A percentile compares a stretch with the other conserved stretches of the same genome.
phyloP scores from a whole-genome alignment of 2,888 invertebrate species.

The Strigamia maritima region DNA sequence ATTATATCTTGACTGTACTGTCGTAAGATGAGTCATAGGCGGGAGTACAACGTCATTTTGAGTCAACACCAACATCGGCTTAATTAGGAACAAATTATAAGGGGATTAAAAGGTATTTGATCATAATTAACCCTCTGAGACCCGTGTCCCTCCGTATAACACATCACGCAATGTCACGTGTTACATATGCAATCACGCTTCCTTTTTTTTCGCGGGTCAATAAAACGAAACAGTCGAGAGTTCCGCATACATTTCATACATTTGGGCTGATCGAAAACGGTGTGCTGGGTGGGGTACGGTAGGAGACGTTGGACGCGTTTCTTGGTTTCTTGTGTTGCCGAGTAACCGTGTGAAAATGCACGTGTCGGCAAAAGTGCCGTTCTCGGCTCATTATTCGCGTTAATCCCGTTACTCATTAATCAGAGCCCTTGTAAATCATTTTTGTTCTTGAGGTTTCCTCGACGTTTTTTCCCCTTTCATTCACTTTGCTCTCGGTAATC shows the following conservation, averaged over 20 bases:
- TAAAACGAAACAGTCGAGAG: too few relatives aligned
- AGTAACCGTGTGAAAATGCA: conserved; percentile 37
- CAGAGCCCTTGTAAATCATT: conserved; percentile 39
- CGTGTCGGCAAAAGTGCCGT: not conserved
- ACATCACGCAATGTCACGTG: conserved; percentile 19
- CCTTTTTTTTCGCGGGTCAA: not conserved
- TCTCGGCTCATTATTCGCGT: conserved; percentile 35
- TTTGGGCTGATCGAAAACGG: not conserved
- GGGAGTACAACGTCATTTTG: not conserved
- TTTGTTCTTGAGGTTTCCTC: conserved; percentile 6
- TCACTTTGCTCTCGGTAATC: not conserved
- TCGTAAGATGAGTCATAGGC: not conserved
- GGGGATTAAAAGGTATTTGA: conserved; percentile 34
- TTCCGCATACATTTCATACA: not conserved
- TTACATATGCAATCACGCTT: not conserved
- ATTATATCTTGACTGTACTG: not conserved
- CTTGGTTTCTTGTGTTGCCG: conserved; percentile 9
- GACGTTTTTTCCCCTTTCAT: not conserved
- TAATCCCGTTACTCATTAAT: conserved; percentile 37
- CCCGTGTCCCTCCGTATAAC: not conserved
- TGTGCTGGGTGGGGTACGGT: not conserved
- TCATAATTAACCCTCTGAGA: not conserved
- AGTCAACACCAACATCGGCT: not conserved
- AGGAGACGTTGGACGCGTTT: not conserved
- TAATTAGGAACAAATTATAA: conserved; percentile 34